These are phyloP conservation scores for Oikopleura dioica DNA, from an alignment of 23 tunicate species.

Conservation along the genomic window DNA sequence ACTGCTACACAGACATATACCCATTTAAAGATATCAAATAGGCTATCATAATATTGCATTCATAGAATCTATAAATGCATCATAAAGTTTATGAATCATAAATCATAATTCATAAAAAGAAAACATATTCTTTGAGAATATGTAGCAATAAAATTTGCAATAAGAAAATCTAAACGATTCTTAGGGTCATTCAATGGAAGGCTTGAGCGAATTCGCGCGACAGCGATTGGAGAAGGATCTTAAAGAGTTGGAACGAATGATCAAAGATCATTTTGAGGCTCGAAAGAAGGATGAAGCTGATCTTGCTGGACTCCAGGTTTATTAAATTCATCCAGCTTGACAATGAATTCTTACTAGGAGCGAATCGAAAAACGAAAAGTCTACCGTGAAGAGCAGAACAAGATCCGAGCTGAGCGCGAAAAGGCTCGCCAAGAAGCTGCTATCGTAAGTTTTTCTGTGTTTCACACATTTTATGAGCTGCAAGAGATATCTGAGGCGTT, in stretches of 20 bases:
- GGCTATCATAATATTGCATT: too few species aligned
- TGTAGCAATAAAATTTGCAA: too few species aligned
- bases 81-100: too few species aligned
- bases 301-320: neutral
- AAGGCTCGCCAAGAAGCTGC: neutral
- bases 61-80: too few species aligned
- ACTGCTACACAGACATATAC: too few species aligned
- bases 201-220: conserved; percentile 6
- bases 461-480: neutral
- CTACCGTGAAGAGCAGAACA: neutral
- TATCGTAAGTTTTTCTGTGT: neutral
- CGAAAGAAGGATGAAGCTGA: neutral
- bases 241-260: neutral
- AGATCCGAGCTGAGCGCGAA: neutral
- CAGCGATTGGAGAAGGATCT: conserved; percentile 3
- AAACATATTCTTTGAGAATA: too few species aligned
- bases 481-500: neutral
- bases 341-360: too few species aligned
- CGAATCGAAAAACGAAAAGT: neutral
- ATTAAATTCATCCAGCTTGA: too few species aligned
- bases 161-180: too few species aligned
- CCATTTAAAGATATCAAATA: too few species aligned
- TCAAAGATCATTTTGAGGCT: neutral
- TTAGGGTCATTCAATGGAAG: neutral
- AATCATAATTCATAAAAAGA: too few species aligned